phyloP scores from a whole-genome alignment of 2,113 vertebrate species.

The Chloropsis hardwickii region DNA sequence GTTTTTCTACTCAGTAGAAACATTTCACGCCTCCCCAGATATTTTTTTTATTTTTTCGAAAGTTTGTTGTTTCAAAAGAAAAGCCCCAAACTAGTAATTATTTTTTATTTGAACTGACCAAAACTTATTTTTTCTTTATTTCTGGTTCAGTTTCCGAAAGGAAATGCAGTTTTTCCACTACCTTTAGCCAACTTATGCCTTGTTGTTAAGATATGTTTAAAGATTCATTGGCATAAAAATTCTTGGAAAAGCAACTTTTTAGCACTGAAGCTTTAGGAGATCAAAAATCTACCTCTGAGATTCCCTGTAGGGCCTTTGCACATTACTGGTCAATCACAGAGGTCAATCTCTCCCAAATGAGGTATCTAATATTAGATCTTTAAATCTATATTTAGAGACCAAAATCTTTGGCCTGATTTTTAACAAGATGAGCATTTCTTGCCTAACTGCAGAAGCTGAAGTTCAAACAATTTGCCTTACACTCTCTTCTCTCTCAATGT shows the following conservation, averaged over 20 bases:
- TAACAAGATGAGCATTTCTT: neutral
- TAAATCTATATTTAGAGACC: neutral
- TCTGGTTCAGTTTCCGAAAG: neutral
- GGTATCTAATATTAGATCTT: neutral
- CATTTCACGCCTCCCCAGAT: neutral
- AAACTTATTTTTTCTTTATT: neutral
- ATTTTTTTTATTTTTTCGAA: neutral
- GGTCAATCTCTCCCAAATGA: neutral
- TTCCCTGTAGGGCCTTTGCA: neutral
- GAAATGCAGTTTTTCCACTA: neutral
- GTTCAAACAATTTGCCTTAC: constrained; percentile 13
- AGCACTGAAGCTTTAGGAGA: neutral
- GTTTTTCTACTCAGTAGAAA: accelerated
- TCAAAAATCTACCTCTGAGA: neutral
- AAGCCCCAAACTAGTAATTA: neutral
- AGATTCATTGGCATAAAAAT: neutral
- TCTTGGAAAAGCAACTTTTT: neutral
- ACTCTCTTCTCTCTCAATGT: neutral
- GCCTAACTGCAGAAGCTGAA: neutral
- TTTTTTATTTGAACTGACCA: neutral
- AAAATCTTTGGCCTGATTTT: constrained; percentile 27
- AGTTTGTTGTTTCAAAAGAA: neutral
- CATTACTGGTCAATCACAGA: neutral
- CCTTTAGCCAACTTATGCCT: neutral
- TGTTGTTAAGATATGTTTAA: neutral